A percentile compares a stretch with the other conserved stretches of the same genome.
These are phyloP conservation scores for Leptopilina myrica DNA, from an alignment of 2,888 invertebrate genomes.

Conservation along the genomic window DNA sequence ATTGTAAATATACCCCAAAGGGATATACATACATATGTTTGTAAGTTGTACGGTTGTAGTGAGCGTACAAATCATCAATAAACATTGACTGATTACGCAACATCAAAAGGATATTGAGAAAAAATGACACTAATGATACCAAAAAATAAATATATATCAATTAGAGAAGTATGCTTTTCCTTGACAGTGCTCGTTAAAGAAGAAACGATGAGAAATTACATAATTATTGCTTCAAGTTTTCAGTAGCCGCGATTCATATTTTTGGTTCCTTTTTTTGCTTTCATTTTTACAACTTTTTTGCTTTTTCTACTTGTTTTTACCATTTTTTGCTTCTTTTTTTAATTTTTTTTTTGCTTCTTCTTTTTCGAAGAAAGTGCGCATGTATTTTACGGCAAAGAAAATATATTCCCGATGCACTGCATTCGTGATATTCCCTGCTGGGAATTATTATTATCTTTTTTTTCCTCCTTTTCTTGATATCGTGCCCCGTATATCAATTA, in stretches of 20 bases:
- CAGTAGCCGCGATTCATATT: neutral
- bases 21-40: too few species aligned
- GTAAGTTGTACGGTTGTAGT: neutral
- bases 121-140: conserved; percentile 4
- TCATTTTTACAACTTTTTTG: too few species aligned
- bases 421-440: conserved; percentile 33
- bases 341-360: too few species aligned
- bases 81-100: neutral
- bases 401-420: conserved; percentile 7
- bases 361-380: neutral
- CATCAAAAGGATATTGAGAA: neutral
- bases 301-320: too few species aligned
- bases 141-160: neutral
- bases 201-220: neutral
- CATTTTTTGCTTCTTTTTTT: too few species aligned
- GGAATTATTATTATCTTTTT: too few species aligned
- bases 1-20: too few species aligned
- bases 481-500: conserved; percentile 52
- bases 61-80: neutral
- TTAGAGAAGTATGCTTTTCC: conserved; percentile 42
- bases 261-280: too few species aligned
- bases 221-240: neutral
- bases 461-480: neutral
- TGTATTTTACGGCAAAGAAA: neutral
- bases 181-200: conserved; percentile 4